These are phyloP conservation scores for Mobula birostris DNA, from an alignment of 2,113 vertebrate species.

Conservation along the genomic window DNA sequence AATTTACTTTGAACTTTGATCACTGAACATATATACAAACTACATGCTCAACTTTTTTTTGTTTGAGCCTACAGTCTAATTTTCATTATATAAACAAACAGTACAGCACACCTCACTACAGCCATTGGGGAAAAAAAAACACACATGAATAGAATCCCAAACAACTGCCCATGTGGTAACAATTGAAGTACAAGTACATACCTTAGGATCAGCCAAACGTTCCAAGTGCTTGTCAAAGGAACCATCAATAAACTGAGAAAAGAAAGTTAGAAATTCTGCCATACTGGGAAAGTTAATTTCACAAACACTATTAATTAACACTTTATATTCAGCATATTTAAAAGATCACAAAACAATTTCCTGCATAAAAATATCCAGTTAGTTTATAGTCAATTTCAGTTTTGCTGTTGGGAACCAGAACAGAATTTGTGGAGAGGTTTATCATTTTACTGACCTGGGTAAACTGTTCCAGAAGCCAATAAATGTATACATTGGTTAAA, in stretches of 20 bases:
- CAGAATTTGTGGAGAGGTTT: background rate
- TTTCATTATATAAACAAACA: too few relatives aligned
- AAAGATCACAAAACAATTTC: background rate
- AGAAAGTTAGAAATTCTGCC: slow-evolving; percentile 45
- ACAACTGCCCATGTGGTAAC: background rate
- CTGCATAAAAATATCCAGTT: background rate
- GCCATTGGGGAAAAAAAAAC: too few relatives aligned
- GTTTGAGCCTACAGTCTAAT: too few relatives aligned
- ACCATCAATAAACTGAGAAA: slow-evolving; percentile 83
- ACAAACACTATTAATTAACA: background rate
- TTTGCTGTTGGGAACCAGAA: background rate
- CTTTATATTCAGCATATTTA: background rate
- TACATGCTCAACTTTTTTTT: too few relatives aligned
- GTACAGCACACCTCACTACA: too few relatives aligned
- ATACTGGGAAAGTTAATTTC: background rate
- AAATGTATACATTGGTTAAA: background rate
- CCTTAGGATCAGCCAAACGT: slow-evolving; percentile 85
- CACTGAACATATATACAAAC: too few relatives aligned
- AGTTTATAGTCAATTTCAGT: background rate
- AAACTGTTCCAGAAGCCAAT: background rate
- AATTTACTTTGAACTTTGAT: too few relatives aligned
- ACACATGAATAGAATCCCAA: too few relatives aligned
- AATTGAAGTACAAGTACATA: slow-evolving; percentile 46
- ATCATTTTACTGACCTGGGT: background rate
- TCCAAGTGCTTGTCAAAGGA: slow-evolving; percentile 93